Evolutionary conservation across 2,113 vertebrate species (phyloP), one percentile per base, ranked within the genome.

Genomic region (Corvus moneduloides): DNA sequence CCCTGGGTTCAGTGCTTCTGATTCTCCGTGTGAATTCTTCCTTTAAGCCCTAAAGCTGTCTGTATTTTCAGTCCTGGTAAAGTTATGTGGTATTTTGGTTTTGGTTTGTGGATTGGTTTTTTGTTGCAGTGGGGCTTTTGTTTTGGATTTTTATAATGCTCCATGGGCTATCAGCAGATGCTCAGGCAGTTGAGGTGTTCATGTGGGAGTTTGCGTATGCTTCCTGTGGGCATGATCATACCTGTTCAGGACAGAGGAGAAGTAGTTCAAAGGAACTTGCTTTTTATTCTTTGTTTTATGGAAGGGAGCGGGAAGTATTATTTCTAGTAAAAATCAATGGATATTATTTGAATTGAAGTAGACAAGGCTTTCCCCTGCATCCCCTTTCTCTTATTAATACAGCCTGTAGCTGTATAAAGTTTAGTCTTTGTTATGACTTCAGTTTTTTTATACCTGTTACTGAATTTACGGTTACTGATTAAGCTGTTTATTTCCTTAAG

Each of bases 301-400:
- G 44, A n/a, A 15, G 21, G 15, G 6, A 13, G 10, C 0, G 0
- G 13, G 13, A 24, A 27, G 7, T 18, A 35, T 24, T 8, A 55
- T 77, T 79, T 72, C 32, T 61, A 56, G 21, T 62, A 62, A 69
- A 32, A 1, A 5, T 51, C 16, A 9, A 2, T 63, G 16, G 16
- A 20, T 16, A 7, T 71, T 35, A 19, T 67, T 46, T 79, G 39
- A 51, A 84, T 68, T 1, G 2, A 77, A 85, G 23, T 43, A 67
- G 39, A 58, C n/a, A 51, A 59, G 14, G 6, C 4, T 8, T 62
- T 48, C 8, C 3, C n/a, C n/a, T 55, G 18, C 46, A 67, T 32
- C 7, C 2, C 9, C 21, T 11, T 68, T 85, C 19, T 78, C 7
- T 39, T 55, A 20, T 7, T 81, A 66, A 27, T 41, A n/a, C 13